Conservation (phyloP, 2,113 vertebrate species). For the Phrynosoma platyrhinos region DNA sequence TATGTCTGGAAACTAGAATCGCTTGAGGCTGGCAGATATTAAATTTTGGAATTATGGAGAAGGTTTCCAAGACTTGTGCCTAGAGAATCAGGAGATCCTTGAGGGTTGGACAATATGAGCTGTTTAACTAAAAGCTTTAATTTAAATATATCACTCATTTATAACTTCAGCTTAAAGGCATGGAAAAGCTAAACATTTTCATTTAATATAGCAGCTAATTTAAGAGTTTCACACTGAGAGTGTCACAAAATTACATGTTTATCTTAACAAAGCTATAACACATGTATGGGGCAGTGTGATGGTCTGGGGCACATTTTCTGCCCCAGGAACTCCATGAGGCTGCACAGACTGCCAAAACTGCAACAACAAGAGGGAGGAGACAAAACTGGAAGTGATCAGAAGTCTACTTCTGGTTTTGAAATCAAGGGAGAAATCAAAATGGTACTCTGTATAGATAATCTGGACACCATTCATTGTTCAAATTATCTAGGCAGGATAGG, state of each 20-base stretch:
- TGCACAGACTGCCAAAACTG: too few species aligned
- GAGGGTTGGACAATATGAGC: conserved; percentile 1
- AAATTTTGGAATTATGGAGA: neutral
- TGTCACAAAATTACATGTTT: conserved; percentile 13
- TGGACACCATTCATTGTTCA: too few species aligned
- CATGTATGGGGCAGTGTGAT: neutral
- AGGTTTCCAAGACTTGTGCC: neutral
- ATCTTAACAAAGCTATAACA: conserved; percentile 9
- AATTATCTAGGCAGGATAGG: too few species aligned
- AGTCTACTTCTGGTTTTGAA: too few species aligned
- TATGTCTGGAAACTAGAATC: neutral
- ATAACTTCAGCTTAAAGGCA: conserved; percentile 14
- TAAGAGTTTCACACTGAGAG: neutral
- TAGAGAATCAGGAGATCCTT: neutral
- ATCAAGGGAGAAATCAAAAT: too few species aligned
- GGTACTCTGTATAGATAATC: too few species aligned
- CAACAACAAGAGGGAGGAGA: too few species aligned
- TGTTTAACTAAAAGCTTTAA: neutral
- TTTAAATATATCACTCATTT: conserved; percentile 14
- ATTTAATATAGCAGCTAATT: conserved; percentile 32
- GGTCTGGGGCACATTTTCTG: neutral
- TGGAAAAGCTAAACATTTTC: conserved; percentile 19
- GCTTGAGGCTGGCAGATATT: neutral
- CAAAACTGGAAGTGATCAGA: too few species aligned
- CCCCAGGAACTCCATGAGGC: too few species aligned